Evolutionary conservation across 2,113 vertebrate species (phyloP).

Genomic region (Cololabis saira): DNA sequence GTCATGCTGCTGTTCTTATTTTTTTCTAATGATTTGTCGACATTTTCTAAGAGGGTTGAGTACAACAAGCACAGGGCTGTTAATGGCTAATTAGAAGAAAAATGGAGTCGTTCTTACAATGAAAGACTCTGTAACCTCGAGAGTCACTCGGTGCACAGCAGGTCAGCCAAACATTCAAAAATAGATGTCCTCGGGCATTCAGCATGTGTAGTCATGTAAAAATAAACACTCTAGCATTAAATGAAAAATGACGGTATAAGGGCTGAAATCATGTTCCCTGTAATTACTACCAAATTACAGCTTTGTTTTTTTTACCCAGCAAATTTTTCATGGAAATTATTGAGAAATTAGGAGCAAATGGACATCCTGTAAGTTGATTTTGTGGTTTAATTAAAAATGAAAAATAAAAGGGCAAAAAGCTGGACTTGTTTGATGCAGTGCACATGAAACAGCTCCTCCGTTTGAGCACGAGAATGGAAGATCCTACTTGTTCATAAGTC

Average conservation of each 20-base stretch:
- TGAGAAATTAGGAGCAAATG: slow-evolving; percentile 5
- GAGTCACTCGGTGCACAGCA: background rate
- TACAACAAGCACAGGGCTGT: background rate
- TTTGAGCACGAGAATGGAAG: background rate
- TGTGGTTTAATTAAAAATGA: background rate
- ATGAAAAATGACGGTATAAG: slow-evolving; percentile 9
- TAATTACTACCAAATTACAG: slow-evolving; percentile 21
- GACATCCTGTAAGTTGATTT: background rate
- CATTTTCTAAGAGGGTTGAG: background rate
- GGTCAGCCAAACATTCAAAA: slow-evolving; percentile 9
- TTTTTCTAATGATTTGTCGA: background rate
- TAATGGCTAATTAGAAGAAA: background rate
- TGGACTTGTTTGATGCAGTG: slow-evolving; percentile 2
- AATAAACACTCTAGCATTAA: background rate
- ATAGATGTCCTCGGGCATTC: slow-evolving; percentile 1
- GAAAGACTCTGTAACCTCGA: slow-evolving; percentile 9
- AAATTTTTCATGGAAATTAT: slow-evolving; percentile 1
- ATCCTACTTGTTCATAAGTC: background rate
- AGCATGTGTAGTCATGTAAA: background rate
- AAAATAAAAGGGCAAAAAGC: background rate
- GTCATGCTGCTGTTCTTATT: background rate
- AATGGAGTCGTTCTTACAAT: background rate
- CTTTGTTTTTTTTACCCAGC: background rate
- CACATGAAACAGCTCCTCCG: background rate
- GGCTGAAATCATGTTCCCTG: background rate